Conservation (phyloP, 2,113 vertebrate genomes). For the Turnix velox region DNA sequence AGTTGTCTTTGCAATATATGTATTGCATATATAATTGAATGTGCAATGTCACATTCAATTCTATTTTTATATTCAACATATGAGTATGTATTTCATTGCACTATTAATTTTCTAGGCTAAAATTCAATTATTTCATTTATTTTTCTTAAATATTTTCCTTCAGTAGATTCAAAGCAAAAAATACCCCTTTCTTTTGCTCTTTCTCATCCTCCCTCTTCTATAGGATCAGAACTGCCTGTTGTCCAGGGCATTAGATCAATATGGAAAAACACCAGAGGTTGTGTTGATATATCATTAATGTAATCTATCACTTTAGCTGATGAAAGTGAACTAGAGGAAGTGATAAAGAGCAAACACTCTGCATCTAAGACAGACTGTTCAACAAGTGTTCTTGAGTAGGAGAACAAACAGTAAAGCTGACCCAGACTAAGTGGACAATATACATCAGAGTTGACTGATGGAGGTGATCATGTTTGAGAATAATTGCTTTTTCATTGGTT, state of each 20-base stretch:
- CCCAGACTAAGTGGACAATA: not conserved
- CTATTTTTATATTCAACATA: too few relatives aligned
- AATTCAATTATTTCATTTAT: rapidly evolving
- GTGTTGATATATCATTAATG: constrained; percentile 20
- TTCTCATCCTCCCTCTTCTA: not conserved
- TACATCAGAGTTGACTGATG: not conserved
- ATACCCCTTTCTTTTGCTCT: not conserved
- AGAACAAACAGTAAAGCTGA: not conserved
- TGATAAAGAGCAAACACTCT: not conserved
- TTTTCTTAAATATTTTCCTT: not conserved
- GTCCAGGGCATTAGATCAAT: not conserved
- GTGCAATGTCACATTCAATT: not conserved
- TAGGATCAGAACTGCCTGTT: not conserved
- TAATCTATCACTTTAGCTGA: not conserved
- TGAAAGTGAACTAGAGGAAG: not conserved
- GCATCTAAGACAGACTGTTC: not conserved
- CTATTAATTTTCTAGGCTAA: not conserved
- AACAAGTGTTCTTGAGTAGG: not conserved
- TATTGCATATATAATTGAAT: not conserved
- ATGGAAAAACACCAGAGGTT: not conserved
- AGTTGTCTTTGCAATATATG: not conserved
- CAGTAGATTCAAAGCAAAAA: not conserved
- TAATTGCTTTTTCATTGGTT: not conserved
- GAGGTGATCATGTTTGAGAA: not conserved
- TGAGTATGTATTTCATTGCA: not conserved